These are phyloP conservation scores for Brenthis hecate DNA, from an alignment of 2,888 invertebrate genomes.

Conservation along the genomic window DNA sequence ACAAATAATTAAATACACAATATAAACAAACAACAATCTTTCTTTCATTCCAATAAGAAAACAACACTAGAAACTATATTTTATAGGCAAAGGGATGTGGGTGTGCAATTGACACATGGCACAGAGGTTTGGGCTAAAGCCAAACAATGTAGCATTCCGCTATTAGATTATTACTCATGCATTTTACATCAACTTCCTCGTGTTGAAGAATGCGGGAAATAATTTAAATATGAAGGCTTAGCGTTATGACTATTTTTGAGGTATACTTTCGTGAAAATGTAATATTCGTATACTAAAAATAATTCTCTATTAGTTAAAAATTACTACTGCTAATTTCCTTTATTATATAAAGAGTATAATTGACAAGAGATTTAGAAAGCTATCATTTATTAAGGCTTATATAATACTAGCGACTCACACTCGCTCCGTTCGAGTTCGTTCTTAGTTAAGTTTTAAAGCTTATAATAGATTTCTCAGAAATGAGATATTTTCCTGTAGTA, in stretches of 20 bases:
- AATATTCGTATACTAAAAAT: not conserved
- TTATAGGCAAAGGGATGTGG: conserved; percentile 24
- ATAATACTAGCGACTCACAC: too few species aligned
- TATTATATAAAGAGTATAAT: too few species aligned
- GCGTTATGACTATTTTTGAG: not conserved
- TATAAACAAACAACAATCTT: not conserved
- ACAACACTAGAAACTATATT: conserved; percentile 4
- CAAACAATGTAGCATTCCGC: conserved; percentile 39
- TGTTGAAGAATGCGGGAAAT: conserved; percentile 13
- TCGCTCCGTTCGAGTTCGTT: too few species aligned
- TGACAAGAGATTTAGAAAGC: too few species aligned
- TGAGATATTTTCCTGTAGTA: too few species aligned
- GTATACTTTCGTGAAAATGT: not conserved
- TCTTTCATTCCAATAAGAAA: conserved; percentile 1
- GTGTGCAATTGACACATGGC: conserved; percentile 32
- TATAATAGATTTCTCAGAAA: too few species aligned
- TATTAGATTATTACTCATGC: conserved; percentile 43
- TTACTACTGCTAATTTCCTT: too few species aligned
- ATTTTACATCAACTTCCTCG: conserved; percentile 36
- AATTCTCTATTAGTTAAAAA: too few species aligned
- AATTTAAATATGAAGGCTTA: conserved; percentile 15
- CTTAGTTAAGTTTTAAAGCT: too few species aligned
- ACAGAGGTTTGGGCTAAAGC: conserved; percentile 38
- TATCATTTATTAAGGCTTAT: too few species aligned
- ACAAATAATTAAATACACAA: not conserved